phyloP scores from a whole-genome alignment of 2,888 invertebrate species.

The Drosophila incognita region DNA sequence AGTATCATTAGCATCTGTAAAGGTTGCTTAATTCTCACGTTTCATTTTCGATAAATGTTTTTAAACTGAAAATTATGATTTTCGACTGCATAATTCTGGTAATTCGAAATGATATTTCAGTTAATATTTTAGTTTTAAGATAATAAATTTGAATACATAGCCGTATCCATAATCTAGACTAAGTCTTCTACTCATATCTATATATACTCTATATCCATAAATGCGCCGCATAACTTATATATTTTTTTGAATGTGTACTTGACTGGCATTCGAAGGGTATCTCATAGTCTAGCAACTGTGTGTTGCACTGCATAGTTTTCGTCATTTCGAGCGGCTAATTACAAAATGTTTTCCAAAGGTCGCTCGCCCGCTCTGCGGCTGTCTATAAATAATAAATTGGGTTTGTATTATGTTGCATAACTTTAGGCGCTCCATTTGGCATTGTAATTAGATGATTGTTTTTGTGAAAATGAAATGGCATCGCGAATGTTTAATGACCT shows the following conservation, averaged over 20 bases:
- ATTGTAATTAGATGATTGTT: conserved; percentile 48
- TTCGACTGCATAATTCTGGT: too few species aligned
- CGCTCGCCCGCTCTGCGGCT: conserved; percentile 27
- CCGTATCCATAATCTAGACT: neutral
- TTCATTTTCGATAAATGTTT: neutral
- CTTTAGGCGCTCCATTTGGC: conserved; percentile 55
- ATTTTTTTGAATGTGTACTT: neutral
- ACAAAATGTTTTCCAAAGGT: conserved; percentile 53
- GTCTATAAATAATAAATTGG: conserved; percentile 73
- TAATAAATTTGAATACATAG: neutral
- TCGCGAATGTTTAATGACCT: conserved; percentile 42
- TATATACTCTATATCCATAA: neutral
- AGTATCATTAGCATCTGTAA: neutral
- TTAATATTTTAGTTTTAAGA: neutral
- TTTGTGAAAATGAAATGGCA: conserved; percentile 50
- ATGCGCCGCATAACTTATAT: neutral
- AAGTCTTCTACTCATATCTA: neutral
- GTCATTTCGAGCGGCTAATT: conserved; percentile 62
- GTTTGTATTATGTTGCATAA: conserved; percentile 44
- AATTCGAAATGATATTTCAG: too few species aligned
- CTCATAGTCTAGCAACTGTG: neutral
- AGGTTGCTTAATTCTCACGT: neutral
- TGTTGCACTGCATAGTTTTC: neutral
- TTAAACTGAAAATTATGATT: too few species aligned
- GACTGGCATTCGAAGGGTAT: conserved; percentile 11